Evolutionary conservation across 2,113 vertebrate genomes (phyloP), one percentile per base, ranked within the genome.

Genomic region (Lophochroa leadbeateri): DNA sequence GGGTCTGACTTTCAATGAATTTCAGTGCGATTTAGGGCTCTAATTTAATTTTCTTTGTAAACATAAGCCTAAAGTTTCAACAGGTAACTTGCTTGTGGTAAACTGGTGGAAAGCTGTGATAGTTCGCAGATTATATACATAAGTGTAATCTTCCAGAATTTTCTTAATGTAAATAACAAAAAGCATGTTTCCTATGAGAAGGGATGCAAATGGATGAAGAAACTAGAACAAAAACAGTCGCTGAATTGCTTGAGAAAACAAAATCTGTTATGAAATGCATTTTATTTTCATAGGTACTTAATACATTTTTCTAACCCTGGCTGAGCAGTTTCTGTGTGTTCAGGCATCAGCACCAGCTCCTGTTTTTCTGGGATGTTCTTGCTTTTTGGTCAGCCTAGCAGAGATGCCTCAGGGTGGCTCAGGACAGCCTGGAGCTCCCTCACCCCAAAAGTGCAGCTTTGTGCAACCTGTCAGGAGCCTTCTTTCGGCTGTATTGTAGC

Each of bases 1-100:
- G 31, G 29, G 65, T 17, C 31, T 0, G 7, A 67, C 83, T 94
- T 86, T 4, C 60, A 49, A 10, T 63, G 41, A 79, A 35, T 90
- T 89, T 94, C 74, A 58, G 60, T 65, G 78, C 74, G 63, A 85
- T 85, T 80, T 85, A 57, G 37, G 78, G 47, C 47, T 89, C 29
- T 85, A 23, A n/a, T 71, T 41, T 44, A 61, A 52, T 88, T 77
- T 95, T 84, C 52, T 71, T 87, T 87, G 35, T 39, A 89, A 92
- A 91, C 47, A 23, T 58, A 81, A 64, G 35, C 71, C 55, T 68
- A 6, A 71, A 69, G 31, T 90, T 94, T 82, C n/a, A 74, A 64
- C 46, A 81, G 29, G 70, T 70, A 46, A 49, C 46, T 77, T 63
- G 44, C 39, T 82, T 86, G 58, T 70, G n/a, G 13, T 49, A 82